Percentiles rank a stretch among this genome's conserved stretches.
These are phyloP conservation scores for Amiota mariae DNA, from an alignment of 2,888 invertebrate genomes.

Conservation along the genomic window DNA sequence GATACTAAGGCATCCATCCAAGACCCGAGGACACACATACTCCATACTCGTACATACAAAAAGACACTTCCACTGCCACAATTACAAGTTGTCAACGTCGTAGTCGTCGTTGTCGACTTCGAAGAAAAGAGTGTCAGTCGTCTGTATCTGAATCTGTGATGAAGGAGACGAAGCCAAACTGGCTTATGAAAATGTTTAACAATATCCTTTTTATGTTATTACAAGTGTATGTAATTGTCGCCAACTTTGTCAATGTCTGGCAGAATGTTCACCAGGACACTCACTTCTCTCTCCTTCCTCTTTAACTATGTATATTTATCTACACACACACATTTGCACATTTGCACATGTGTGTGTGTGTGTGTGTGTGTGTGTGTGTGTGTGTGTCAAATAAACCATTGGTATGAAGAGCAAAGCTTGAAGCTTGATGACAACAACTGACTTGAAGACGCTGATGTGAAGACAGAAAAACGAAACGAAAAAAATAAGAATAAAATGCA, in stretches of 20 bases:
- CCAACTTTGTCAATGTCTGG: conserved; percentile 71
- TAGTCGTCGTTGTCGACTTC: background rate
- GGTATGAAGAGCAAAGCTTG: background rate
- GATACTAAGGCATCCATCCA: background rate
- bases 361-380: background rate
- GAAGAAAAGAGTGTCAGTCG: background rate
- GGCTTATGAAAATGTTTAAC: conserved; percentile 70
- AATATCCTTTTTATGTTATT: conserved; percentile 72
- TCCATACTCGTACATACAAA: background rate
- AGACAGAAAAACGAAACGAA: background rate
- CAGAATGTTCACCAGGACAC: conserved; percentile 35
- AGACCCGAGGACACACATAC: no score
- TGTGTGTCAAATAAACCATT: conserved; percentile 2
- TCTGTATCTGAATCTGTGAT: background rate
- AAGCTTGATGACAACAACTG: conserved; percentile 4
- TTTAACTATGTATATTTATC: background rate
- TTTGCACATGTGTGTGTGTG: background rate
- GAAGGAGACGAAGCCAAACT: conserved; percentile 9
- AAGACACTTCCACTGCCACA: background rate
- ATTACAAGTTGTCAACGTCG: background rate
- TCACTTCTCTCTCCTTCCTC: background rate
- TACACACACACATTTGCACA: background rate
- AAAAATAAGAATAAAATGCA: no score
- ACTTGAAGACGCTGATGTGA: conserved; percentile 4
- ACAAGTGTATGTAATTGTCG: conserved; percentile 70